Conservation (phyloP, 2,113 vertebrate genomes). For the Trichechus manatus region DNA sequence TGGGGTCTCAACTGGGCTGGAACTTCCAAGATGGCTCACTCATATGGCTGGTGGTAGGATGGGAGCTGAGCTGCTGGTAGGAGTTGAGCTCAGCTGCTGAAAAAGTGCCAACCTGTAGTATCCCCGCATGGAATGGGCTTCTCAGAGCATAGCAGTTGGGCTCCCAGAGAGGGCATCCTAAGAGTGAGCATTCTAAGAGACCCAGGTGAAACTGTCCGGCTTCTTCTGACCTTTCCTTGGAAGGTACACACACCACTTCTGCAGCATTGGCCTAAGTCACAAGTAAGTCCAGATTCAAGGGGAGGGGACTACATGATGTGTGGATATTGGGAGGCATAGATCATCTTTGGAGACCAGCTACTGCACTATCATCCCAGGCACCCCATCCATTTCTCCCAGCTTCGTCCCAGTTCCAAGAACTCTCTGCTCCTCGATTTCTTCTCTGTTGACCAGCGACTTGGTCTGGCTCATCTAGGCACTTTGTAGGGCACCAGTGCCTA, state of each 20-base stretch:
- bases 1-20: neutral
- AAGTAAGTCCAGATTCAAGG: neutral
- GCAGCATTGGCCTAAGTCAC: neutral
- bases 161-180: neutral
- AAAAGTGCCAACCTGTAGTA: too few species aligned
- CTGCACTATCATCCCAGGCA: rapidly evolving
- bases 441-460: neutral
- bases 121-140: neutral
- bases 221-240: neutral
- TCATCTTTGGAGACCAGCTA: neutral
- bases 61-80: neutral
- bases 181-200: neutral
- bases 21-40: neutral
- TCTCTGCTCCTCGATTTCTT: neutral
- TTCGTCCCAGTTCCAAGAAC: neutral
- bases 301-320: too few species aligned
- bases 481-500: neutral
- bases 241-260: rapidly evolving
- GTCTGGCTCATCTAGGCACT: neutral
- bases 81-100: neutral
- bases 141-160: neutral
- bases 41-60: neutral
- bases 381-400: neutral
- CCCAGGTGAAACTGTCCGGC: neutral
- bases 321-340: rapidly evolving